phyloP scores from a whole-genome alignment of 1,140 invertebrate genomes.

The Drosophila azteca region DNA sequence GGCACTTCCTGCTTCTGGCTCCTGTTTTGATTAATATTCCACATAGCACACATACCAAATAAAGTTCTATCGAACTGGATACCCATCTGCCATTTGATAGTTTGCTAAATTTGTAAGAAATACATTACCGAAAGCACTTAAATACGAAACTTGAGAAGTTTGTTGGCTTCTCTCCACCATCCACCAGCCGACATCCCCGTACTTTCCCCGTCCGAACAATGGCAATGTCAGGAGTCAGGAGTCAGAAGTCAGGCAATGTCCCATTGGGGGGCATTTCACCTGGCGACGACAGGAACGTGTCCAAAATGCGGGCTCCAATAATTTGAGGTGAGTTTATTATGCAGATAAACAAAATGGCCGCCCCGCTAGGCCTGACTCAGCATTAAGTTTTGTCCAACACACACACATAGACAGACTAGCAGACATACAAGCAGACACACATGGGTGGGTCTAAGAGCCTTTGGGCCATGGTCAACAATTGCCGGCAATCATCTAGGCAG shows the following conservation, averaged over 20 bases:
- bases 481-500: constrained; percentile 77
- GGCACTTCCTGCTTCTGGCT: no score
- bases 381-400: constrained; percentile 57
- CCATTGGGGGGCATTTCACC: constrained; percentile 27
- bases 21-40: not conserved
- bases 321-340: constrained; percentile 79
- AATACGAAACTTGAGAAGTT: constrained; percentile 48
- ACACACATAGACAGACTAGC: constrained; percentile 30
- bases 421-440: constrained; percentile 4
- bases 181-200: no score
- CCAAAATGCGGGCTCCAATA: constrained; percentile 77
- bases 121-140: constrained; percentile 30
- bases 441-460: constrained; percentile 24
- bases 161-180: not conserved
- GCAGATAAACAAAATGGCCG: constrained; percentile 78
- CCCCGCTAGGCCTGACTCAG: constrained; percentile 55
- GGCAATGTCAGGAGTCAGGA: not conserved
- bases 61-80: not conserved
- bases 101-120: constrained; percentile 28
- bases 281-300: constrained; percentile 61
- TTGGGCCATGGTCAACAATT: constrained; percentile 68
- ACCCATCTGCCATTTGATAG: constrained; percentile 39
- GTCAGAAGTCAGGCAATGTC: not conserved
- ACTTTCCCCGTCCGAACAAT: constrained; percentile 1
- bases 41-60: not conserved